Evolutionary conservation across 1,140 invertebrate species (phyloP).

Genomic region (Papilio xuthus): DNA sequence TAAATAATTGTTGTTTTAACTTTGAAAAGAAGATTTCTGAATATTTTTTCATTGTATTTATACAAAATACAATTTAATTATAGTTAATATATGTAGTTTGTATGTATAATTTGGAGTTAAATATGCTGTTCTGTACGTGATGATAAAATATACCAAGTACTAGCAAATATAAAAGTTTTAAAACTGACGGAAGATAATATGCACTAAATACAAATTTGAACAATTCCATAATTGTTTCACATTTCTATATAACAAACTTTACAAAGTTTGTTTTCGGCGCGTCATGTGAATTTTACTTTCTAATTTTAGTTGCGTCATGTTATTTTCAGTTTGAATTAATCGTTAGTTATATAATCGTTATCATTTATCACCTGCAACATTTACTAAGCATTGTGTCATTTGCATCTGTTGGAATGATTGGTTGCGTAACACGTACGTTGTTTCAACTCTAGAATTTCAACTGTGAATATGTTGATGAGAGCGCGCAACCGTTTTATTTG

Average conservation of each 20-base stretch:
- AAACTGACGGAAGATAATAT: too few species aligned
- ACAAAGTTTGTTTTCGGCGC: neutral
- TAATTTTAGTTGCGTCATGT: neutral
- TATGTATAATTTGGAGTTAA: too few species aligned
- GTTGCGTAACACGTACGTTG: constrained; percentile 1
- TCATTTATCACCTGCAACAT: constrained; percentile 12
- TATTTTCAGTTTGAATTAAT: neutral
- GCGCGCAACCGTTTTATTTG: constrained; percentile 5
- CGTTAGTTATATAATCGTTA: neutral
- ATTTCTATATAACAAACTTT: neutral
- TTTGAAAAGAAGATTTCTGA: too few species aligned
- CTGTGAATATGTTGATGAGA: constrained; percentile 7
- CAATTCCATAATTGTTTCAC: too few species aligned
- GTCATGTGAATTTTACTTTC: neutral
- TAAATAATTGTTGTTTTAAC: neutral
- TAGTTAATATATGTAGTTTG: too few species aligned
- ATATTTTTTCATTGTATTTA: too few species aligned
- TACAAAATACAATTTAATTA: too few species aligned
- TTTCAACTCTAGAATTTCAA: constrained; percentile 13
- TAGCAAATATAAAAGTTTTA: too few species aligned
- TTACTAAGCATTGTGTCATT: constrained; percentile 19
- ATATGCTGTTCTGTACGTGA: too few species aligned
- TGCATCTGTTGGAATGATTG: constrained; percentile 24
- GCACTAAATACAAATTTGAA: too few species aligned
- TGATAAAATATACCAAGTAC: too few species aligned